Base-by-base conservation (phyloP, 2,797 vertebrate genomes). In the Danio jaintianensis region DNA sequence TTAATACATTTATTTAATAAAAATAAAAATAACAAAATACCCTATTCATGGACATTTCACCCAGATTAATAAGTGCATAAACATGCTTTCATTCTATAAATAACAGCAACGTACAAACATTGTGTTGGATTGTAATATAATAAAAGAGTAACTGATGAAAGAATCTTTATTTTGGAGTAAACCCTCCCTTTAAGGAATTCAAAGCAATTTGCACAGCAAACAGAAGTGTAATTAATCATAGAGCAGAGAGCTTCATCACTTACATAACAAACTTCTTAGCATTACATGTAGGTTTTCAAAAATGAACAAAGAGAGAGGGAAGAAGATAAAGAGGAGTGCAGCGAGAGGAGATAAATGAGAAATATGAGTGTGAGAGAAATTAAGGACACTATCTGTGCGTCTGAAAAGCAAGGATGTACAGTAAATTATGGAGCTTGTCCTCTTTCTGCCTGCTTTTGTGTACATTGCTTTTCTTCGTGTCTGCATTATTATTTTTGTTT, bases 181-280 rank as follows among this genome's bases (percentile, higher is more conserved):
- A 20, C 38, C 40, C 40, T 72, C n/a, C 2, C 7, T 72, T 22
- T 43, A 20, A 20, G 36, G 18, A 47, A 43, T 18, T 47, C 7
- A 40, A 18, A 11, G 8, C 29, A 22, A 53, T 56, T 5, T 61
- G 29, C 15, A 40, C 16, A 20, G 56, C 43, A 48, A 62, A 74
- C 43, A n/a, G 22, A 62, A 18, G 61, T 75, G 73, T 42, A 75
- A 64, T 64, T 75, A 75, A 64, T 75, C 73, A 64, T 43, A 45
- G 53, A 47, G 55, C 45, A 40, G 5, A 47, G 52, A 68, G 69
- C 56, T 78, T 52, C 63, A 81, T 58, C 81, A 20, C 29, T 86
- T 64, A 53, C 42, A 80, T 40, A 63, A 52, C 20, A 71, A 62
- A 86, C 78, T 83, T 85, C 52, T 64, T 75, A 29, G 79, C 61